A percentile compares a stretch with the other conserved stretches of the same genome.
Evolutionary conservation across 2,888 invertebrate genomes (phyloP).

Genomic region (Ennomos quercinarius): DNA sequence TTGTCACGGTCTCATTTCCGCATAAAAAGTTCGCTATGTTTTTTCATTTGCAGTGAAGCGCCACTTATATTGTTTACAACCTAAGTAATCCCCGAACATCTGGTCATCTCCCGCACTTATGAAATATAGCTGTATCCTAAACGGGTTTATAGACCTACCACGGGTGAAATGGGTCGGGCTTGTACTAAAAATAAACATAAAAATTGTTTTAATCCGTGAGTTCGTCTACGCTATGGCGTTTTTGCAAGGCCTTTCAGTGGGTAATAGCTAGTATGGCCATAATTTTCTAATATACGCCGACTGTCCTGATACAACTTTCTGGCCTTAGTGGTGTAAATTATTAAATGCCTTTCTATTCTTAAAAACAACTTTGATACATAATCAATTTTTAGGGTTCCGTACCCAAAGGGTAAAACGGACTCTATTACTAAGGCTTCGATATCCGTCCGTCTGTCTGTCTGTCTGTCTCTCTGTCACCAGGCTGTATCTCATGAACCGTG

Average conservation of each 20-base stretch:
- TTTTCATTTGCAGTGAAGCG: constrained; percentile 23
- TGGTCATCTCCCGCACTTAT: constrained; percentile 60
- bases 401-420: no score
- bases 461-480: no score
- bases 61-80: constrained; percentile 29
- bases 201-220: constrained; percentile 57
- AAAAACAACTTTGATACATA: no score
- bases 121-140: constrained; percentile 52
- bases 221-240: constrained; percentile 50
- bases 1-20: constrained; percentile 10
- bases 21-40: constrained; percentile 23
- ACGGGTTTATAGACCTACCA: constrained; percentile 62
- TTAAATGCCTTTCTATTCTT: no score
- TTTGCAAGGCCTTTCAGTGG: constrained; percentile 48
- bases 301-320: neutral
- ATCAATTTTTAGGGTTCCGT: no score
- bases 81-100: constrained; percentile 47
- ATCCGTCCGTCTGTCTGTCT: no score
- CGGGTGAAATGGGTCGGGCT: constrained; percentile 59
- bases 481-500: no score
- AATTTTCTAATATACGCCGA: neutral
- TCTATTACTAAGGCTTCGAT: no score
- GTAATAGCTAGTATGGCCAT: constrained; percentile 17
- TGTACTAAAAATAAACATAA: constrained; percentile 65
- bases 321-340: no score